These are phyloP conservation scores for Scrobipalpa atriplicella DNA, from an alignment of 2,888 invertebrate genomes.

Conservation along the genomic window DNA sequence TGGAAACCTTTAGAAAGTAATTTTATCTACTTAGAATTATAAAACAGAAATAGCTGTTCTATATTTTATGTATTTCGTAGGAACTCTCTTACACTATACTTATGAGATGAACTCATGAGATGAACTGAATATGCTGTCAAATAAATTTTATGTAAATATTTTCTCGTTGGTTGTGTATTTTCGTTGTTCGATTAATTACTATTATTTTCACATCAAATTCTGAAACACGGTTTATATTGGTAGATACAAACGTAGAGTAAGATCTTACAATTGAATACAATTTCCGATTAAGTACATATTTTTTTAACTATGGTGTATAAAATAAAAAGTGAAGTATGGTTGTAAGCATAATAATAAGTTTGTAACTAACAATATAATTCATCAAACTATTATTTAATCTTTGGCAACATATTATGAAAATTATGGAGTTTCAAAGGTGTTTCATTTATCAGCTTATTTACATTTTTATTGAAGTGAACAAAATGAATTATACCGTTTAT, in stretches of 20 bases:
- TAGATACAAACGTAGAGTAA: not conserved
- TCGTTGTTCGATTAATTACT: constrained; percentile 3
- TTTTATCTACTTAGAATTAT: constrained; percentile 65
- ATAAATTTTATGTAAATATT: not conserved
- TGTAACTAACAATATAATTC: constrained; percentile 20
- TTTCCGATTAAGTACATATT: constrained; percentile 41
- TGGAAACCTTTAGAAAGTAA: constrained; percentile 75
- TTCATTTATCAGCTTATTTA: not conserved
- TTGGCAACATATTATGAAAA: not conserved
- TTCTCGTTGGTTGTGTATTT: not conserved
- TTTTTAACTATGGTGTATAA: not conserved
- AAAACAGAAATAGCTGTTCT: constrained; percentile 65
- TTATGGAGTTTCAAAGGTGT: not conserved
- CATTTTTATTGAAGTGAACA: not conserved
- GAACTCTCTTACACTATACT: constrained; percentile 76
- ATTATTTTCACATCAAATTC: not conserved
- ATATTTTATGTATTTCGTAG: constrained; percentile 66
- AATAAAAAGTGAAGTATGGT: not conserved
- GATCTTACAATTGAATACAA: not conserved
- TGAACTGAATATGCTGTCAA: no score
- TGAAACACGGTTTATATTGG: not conserved
- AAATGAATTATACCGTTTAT: not conserved
- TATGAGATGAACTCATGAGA: constrained; percentile 39
- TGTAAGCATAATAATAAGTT: not conserved
- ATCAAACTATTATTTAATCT: not conserved